These are phyloP conservation scores for Peromyscus maniculatus DNA, from an alignment of 2,113 vertebrate genomes.

Conservation along the genomic window DNA sequence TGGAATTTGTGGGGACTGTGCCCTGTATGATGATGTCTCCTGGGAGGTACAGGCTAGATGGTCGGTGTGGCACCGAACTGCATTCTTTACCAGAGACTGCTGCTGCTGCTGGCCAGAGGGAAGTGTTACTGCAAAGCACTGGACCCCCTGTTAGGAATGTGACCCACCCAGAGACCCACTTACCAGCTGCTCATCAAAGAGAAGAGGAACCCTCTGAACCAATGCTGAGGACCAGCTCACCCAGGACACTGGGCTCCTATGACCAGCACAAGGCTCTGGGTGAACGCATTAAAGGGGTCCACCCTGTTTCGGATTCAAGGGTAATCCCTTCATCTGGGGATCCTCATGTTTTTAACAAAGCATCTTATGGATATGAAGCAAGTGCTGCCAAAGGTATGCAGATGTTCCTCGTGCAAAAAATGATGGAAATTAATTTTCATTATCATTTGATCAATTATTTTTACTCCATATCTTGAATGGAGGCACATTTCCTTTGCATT, in stretches of 20 bases:
- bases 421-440: slow-evolving; percentile 3
- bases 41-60: slow-evolving; percentile 71
- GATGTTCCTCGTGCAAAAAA: background rate
- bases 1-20: slow-evolving; percentile 51
- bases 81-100: slow-evolving; percentile 79
- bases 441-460: background rate
- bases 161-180: slow-evolving; percentile 59
- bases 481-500: background rate
- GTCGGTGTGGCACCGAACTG: slow-evolving; percentile 70
- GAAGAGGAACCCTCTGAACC: slow-evolving; percentile 64
- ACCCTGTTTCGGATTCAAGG: slow-evolving; percentile 80
- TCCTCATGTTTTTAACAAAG: slow-evolving; percentile 75
- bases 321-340: slow-evolving; percentile 79
- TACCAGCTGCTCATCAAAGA: slow-evolving; percentile 50
- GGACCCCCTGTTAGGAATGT: slow-evolving; percentile 70
- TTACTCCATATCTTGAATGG: background rate
- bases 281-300: slow-evolving; percentile 65
- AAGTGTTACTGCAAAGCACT: slow-evolving; percentile 77
- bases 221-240: slow-evolving; percentile 58
- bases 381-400: slow-evolving; percentile 85
- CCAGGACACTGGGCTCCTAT: slow-evolving; percentile 71
- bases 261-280: slow-evolving; percentile 52
- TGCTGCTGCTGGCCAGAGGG: slow-evolving; percentile 78
- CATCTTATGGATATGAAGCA: slow-evolving; percentile 79
- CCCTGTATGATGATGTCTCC: slow-evolving; percentile 78